Base-by-base conservation (phyloP, 1,140 invertebrate genomes). In the Aphaenogaster ashmeadi region DNA sequence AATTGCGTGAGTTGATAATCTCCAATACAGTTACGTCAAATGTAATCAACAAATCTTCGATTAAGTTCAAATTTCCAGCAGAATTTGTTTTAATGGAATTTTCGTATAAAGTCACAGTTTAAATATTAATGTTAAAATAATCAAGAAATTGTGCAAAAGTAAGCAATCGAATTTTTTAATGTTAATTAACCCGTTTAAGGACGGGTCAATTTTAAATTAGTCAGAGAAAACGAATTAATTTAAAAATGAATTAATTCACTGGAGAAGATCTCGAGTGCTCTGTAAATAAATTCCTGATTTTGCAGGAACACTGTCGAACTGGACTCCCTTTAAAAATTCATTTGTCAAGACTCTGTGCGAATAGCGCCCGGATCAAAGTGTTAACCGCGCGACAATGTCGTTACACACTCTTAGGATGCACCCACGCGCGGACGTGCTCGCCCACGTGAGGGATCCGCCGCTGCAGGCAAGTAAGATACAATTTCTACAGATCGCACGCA, bases 381-480 rank as follows among this genome's bases (percentile, higher is more conserved):
- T 90, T 89, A 91, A 91, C 86, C 79, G 79, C 58, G 36, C 50
- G 38, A 88, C 89, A 91, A 90, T 87, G 83, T 77, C 78, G 90
- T 67, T 75, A 84, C 44, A 74, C 67, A 60, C 54, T 88, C 88
- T 71, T 72, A 62, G 18, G 47, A 77, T 83, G 89, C 90, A 84
- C 87, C 88, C 77, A 90, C 86, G 81, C 87, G 50, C 27, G 50
- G 9, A 18, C 64, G 58, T 44, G 38, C 47, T 72, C 56, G 52
- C 56, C 81, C 47, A 88, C 75, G 18, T 47, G 36, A 44, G 3
- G 80, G 54, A 64, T 67, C 44, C 50, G 27, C 33, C 33, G 52
- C 50, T 60, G 38, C 38, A 18, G 18, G 64, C 13, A 69, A 54
- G n/a, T 71, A 71, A 83, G 78, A 69, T 62, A 56, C 62, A 81